phyloP scores from a whole-genome alignment of 1,140 invertebrate species.

The Diorhabda elongata region DNA sequence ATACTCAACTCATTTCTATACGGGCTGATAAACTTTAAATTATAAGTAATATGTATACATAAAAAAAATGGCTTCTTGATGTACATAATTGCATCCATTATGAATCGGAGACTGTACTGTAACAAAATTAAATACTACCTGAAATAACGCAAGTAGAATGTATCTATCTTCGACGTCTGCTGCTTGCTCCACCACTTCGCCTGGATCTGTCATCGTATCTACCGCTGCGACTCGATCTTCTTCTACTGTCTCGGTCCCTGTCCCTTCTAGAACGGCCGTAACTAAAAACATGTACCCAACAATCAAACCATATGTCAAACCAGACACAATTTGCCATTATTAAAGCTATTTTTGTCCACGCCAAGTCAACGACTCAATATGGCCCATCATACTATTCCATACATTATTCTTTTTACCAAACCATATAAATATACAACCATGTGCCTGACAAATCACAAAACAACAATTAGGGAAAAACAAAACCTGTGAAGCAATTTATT shows the following conservation, averaged over 20 bases:
- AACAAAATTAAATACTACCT: constrained; percentile 3
- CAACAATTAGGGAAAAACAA: constrained; percentile 40
- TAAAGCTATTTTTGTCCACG: constrained; percentile 25
- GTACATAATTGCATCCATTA: too few species aligned
- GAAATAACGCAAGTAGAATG: background rate
- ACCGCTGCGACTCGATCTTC: constrained; percentile 34
- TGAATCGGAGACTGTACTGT: background rate
- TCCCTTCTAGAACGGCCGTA: constrained; percentile 42
- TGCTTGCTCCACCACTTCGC: constrained; percentile 35
- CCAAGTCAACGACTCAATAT: constrained; percentile 29
- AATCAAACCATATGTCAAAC: constrained; percentile 27
- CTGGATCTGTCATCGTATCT: constrained; percentile 39
- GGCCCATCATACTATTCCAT: constrained; percentile 35
- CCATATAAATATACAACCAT: constrained; percentile 48
- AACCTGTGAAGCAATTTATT: constrained; percentile 6
- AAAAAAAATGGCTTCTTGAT: too few species aligned
- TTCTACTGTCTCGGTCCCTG: constrained; percentile 40
- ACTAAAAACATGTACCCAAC: constrained; percentile 44
- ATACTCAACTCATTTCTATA: too few species aligned
- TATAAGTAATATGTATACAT: too few species aligned
- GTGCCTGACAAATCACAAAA: constrained; percentile 50
- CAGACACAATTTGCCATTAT: constrained; percentile 13
- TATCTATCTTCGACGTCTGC: constrained; percentile 33
- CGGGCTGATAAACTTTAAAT: too few species aligned
- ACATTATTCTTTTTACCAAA: constrained; percentile 42